Evolutionary conservation across 2,888 invertebrate species (phyloP).

Genomic region (Caenorhabditis becei): DNA sequence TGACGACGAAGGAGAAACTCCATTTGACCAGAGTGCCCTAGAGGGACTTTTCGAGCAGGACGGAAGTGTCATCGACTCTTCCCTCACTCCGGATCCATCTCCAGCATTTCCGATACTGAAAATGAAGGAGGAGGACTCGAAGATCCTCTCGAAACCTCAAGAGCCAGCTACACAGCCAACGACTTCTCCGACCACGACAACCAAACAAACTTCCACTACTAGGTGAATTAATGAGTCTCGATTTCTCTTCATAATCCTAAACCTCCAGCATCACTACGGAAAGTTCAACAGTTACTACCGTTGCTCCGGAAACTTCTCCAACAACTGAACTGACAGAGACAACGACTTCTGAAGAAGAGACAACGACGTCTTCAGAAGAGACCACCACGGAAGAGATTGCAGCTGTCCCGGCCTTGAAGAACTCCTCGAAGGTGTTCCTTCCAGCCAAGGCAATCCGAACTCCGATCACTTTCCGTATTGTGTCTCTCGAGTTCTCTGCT

Average conservation of each 20-base stretch:
- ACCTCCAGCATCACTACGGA: not conserved
- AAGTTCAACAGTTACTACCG: conserved; percentile 9
- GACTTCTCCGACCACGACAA: conserved; percentile 13
- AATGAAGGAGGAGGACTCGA: conserved; percentile 55
- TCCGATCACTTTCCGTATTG: conserved; percentile 48
- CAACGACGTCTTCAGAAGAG: conserved; percentile 33
- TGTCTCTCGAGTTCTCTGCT: conserved; percentile 42
- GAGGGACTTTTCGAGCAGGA: conserved; percentile 60
- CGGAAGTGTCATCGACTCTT: conserved; percentile 56
- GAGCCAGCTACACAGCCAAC: not conserved
- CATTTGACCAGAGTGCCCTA: conserved; percentile 57
- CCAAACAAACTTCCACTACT: not conserved
- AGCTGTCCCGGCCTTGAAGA: conserved; percentile 26
- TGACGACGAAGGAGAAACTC: conserved; percentile 54
- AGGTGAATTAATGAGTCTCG: not conserved
- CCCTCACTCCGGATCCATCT: conserved; percentile 19
- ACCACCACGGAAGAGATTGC: conserved; percentile 33
- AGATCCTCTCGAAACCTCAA: conserved; percentile 33
- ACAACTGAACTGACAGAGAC: conserved; percentile 3
- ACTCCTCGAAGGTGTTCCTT: conserved; percentile 54
- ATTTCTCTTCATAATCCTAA: not conserved
- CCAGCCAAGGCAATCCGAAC: conserved; percentile 52
- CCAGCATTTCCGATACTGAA: conserved; percentile 61
- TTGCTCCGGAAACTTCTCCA: conserved; percentile 6
- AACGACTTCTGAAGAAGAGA: conserved; percentile 10